Evolutionary conservation across 2,888 invertebrate species (phyloP), one percentile per base, ranked within the genome.

Genomic region (Rhagonycha fulva): DNA sequence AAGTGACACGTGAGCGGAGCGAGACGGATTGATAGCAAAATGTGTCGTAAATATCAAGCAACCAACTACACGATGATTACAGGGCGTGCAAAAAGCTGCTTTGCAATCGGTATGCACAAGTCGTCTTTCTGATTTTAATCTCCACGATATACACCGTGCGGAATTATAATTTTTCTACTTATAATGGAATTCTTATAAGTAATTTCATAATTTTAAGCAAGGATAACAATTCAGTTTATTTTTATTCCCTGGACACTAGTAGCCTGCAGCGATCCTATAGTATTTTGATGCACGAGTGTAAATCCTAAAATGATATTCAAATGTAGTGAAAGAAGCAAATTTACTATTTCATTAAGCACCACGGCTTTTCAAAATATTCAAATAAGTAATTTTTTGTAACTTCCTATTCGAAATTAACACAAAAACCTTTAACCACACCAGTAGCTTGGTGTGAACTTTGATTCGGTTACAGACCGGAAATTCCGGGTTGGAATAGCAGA

Each of bases 11-110:
- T 80, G 81, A 82, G 79, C 79, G 74, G 78, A 78, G 78, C 80
- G 81, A 79, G 81, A 82, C 81, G 80, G 82, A 81, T 82, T 82
- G 82, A 82, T 82, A 81, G 81, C 80, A 81, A 82, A 82, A 81
- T 80, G 81, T 79, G 80, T 78, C 79, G 80, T 82, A 81, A 80
- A 79, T 80, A 80, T 80, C 81, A 78, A 72, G 78, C 77, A 74
- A 68, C 74, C 77, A 72, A 78, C 70, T 78, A 73, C 77, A 73
- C 74, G 74, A 71, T 71, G 76, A 78, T 78, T 78, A 78, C 68
- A 28, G 71, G 73, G 72, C 77, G 74, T 75, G 77, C 77, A 75
- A 75, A 78, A 78, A 75, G 77, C 73, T 72, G 77, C 66, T 71
- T 69, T 68, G 62, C 68, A 67, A 72, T 76, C 62, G 66, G 72